Evolutionary conservation across 2,113 vertebrate species (phyloP).

Genomic region (Athene cunicularia): DNA sequence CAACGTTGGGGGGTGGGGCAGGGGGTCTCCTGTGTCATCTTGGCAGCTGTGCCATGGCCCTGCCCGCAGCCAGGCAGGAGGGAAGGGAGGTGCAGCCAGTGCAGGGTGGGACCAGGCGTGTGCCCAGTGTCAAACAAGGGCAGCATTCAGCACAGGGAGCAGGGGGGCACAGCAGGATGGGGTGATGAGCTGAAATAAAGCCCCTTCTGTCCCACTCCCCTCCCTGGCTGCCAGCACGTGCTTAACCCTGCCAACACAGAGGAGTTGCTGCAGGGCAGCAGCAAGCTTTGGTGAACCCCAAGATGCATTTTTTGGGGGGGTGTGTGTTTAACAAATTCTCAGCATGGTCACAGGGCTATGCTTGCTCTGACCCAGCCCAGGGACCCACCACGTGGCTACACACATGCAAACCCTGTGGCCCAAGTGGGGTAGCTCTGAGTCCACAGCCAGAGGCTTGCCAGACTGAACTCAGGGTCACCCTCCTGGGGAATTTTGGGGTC

Average conservation of each 20-base stretch:
- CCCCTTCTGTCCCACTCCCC: background rate
- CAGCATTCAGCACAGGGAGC: background rate
- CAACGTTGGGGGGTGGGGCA: too few species aligned
- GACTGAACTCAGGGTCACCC: background rate
- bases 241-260: accelerated
- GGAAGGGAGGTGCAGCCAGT: background rate
- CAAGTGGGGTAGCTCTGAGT: background rate
- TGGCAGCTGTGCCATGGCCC: accelerated
- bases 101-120: background rate
- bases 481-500: background rate
- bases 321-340: accelerated
- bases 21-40: background rate
- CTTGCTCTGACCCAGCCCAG: background rate
- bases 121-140: background rate
- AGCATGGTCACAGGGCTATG: background rate
- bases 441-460: accelerated
- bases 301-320: accelerated
- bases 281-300: accelerated
- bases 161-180: background rate
- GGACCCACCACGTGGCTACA: accelerated
- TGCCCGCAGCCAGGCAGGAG: background rate
- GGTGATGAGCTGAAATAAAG: background rate
- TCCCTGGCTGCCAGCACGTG: accelerated
- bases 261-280: accelerated
- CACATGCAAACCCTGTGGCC: background rate